Percentiles rank a stretch among this genome's conserved stretches.
These are phyloP conservation scores for Macrochelys suwanniensis DNA, from an alignment of 2,797 vertebrate species.

Conservation along the genomic window DNA sequence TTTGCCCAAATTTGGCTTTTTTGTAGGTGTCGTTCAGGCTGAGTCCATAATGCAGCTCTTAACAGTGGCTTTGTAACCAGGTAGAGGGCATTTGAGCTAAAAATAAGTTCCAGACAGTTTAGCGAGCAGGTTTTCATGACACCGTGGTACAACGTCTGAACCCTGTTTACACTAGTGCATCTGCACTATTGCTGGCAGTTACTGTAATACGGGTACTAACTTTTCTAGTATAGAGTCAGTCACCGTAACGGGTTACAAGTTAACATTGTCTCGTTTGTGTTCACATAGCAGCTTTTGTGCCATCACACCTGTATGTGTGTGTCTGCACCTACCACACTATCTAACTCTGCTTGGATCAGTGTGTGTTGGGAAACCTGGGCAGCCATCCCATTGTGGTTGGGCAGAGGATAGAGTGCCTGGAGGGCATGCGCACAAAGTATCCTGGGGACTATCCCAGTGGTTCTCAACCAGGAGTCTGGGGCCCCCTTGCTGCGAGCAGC, in stretches of 20 bases:
- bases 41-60: neutral
- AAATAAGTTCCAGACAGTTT: neutral
- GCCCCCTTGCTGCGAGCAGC: too few species aligned
- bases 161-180: neutral
- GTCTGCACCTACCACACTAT: neutral
- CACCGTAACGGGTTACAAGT: accelerated
- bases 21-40: slow-evolving; percentile 37
- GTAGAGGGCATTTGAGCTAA: neutral
- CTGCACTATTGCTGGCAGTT: accelerated
- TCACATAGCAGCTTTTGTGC: neutral
- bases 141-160: neutral
- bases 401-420: neutral
- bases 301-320: neutral
- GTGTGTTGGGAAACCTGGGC: accelerated
- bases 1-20: slow-evolving; percentile 9
- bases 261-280: neutral
- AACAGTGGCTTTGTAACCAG: neutral
- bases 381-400: accelerated
- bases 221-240: neutral
- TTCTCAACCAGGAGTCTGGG: too few species aligned
- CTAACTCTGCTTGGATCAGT: accelerated
- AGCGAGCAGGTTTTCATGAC: neutral
- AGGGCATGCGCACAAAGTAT: accelerated
- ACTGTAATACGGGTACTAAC: accelerated
- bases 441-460: neutral